Evolutionary conservation across 1,140 invertebrate species (phyloP), one percentile per base, ranked within the genome.

Genomic region (Ostrea edulis): DNA sequence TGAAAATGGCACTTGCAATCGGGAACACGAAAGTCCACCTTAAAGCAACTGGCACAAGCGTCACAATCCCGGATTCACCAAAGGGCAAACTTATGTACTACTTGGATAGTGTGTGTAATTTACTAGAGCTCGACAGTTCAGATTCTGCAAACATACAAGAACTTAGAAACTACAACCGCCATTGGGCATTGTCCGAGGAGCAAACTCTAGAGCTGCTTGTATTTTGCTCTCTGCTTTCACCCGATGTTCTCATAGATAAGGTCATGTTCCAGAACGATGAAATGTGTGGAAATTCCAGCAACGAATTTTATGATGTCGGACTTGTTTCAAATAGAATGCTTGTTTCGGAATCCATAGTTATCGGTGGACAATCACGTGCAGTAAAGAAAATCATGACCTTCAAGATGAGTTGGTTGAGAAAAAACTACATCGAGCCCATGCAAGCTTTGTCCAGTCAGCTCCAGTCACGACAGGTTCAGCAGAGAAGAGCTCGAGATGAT

Each of bases 51-150:
- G 81, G 85, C 5, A 52, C 81, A 11, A 54, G 3, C 9, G 88
- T 84, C 11, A 71, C 14, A 12, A 44, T 89, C 11, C 88, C 88
- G 7, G 58, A 86, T 17, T 58, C 83, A 25, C n/a, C 77, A 2
- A 86, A 53, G 25, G 88, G 85, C 20, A 83, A 17, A 51, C 85
- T 89, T 8, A 89, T 89, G 85, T 89, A 86, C 20, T 89, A 89
- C 22, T 53, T 89, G 5, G 29, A 89, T 58, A 86, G 81, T 17
- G 55, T 89, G 52, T 89, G 88, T 65, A 12, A 0, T 22, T 82
- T 86, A 7, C 58, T 89, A 25, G 52, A 77, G 22, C 20, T 89
- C 3, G 85, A 86, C 14, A 58, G 68, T 51, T 81, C 35, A 12
- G 71, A 71, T 58, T 85, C 71, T 9, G n/a, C 85, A 0, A 86